Evolutionary conservation across 2,797 vertebrate species (phyloP).

Genomic region (Luscinia luscinia): DNA sequence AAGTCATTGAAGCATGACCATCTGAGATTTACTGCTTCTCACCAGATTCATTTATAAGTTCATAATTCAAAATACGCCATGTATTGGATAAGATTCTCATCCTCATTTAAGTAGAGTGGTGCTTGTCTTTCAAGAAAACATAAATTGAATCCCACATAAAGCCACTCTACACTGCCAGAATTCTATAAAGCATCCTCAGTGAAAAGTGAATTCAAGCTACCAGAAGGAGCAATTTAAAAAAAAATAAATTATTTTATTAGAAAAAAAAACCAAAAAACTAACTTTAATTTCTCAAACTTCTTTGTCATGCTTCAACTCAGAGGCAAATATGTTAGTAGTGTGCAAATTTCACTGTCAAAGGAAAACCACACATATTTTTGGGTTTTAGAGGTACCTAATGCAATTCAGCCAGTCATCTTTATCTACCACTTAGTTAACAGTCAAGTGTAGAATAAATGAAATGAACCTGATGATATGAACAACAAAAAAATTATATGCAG

Average conservation of each 20-base stretch:
- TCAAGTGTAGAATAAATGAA: not conserved
- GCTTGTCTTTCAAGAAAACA: not conserved
- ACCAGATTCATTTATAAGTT: not conserved
- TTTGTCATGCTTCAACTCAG: not conserved
- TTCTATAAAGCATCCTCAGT: not conserved
- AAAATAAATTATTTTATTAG: not conserved
- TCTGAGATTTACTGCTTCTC: not conserved
- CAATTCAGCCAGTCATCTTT: not conserved
- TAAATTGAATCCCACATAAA: slow-evolving; percentile 1
- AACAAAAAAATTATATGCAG: not conserved
- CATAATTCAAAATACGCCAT: not conserved
- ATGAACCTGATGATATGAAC: not conserved
- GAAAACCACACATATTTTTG: not conserved
- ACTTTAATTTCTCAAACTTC: not conserved
- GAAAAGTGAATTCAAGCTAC: not conserved
- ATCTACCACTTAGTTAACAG: not conserved
- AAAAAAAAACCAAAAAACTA: not conserved
- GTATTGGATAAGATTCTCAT: not conserved
- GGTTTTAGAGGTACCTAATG: not conserved
- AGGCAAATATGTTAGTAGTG: not conserved
- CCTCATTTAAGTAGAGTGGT: not conserved
- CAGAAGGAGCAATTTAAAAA: not conserved
- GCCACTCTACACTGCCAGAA: not conserved
- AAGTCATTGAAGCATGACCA: not conserved
- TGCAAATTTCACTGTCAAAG: not conserved